Evolutionary conservation across 1,140 invertebrate species (phyloP), one percentile per base, ranked within the genome.

Genomic region (Melanaphis sacchari): DNA sequence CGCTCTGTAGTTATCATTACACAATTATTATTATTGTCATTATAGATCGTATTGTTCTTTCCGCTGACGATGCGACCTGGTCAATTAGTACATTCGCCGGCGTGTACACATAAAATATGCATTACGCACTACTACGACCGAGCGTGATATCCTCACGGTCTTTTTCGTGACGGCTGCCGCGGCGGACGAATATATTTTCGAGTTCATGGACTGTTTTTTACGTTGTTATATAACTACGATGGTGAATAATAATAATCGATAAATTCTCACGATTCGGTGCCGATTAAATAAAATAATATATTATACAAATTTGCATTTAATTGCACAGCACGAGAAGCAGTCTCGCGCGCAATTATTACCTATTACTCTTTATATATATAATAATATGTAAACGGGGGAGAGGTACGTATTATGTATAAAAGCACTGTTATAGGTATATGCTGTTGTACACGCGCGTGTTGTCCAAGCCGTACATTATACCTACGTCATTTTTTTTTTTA

Each of bases 231-330:
- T 81, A 36, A 49, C 46, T 0, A 82, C 59, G 59, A n/a, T n/a
- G 18, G 82, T 31, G 21, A 84, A 84, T 40, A 87, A 46, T 87
- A 43, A 76, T 76, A 76, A 85, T 40, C 43, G 85, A 88, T 22
- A 15, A 49, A n/a, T 88, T 88, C 85, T 88, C 85, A 88, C 85
- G 85, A 49, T 49, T n/a, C 31, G 26, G 24, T n/a, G 43, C 15
- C 84, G 84, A 43, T 43, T 43, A 43, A 40, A 40, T 84, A 87
- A 87, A 87, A 87, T 87, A 43, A 87, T 41, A 76, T n/a, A 76
- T n/a, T 18, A 21, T 26, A 89, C 46, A 21, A 36, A 89, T 89
- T 89, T 89, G 36, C 46, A 89, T 89, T 36, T 89, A 89, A 89
- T 89, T 52, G 87, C 31, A 89, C 85, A 22, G 38, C 26, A 76